Conservation (phyloP, 2,888 invertebrate species). For the Nebria salina region DNA sequence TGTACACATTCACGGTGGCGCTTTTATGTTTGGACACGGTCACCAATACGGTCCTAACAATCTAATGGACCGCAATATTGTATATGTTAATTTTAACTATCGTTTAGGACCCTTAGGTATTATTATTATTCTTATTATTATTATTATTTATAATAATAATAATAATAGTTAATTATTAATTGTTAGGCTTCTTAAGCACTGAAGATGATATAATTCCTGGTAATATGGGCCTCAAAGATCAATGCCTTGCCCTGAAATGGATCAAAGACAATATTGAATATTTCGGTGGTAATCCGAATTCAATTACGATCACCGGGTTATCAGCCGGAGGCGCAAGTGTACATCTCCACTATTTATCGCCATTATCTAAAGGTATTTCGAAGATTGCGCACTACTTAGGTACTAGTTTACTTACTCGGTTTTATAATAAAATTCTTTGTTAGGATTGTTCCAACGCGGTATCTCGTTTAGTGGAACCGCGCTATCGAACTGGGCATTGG, state of each 20-base stretch:
- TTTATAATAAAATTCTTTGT: no score
- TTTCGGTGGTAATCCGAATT: conserved; percentile 78
- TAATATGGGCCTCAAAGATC: conserved; percentile 80
- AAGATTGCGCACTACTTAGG: not conserved
- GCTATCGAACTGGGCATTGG: conserved; percentile 53
- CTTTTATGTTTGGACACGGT: conserved; percentile 70
- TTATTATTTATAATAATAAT: no score
- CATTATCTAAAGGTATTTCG: conserved; percentile 68
- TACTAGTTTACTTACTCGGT: no score
- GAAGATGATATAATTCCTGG: conserved; percentile 75
- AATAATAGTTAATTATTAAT: not conserved
- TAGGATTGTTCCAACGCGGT: conserved; percentile 55
- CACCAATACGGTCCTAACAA: conserved; percentile 66
- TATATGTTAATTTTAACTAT: conserved; percentile 73
- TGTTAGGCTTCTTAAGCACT: conserved; percentile 77
- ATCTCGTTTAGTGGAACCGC: conserved; percentile 56
- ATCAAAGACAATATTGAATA: conserved; percentile 72
- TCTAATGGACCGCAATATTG: conserved; percentile 70
- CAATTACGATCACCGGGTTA: conserved; percentile 74
- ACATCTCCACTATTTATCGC: conserved; percentile 76
- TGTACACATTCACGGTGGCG: conserved; percentile 71
- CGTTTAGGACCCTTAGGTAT: conserved; percentile 72
- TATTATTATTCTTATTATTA: no score
- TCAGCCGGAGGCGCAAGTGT: conserved; percentile 82
- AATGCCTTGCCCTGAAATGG: conserved; percentile 76